These are phyloP conservation scores for Eurosta solidaginis DNA, from an alignment of 1,140 invertebrate genomes.

Conservation along the genomic window DNA sequence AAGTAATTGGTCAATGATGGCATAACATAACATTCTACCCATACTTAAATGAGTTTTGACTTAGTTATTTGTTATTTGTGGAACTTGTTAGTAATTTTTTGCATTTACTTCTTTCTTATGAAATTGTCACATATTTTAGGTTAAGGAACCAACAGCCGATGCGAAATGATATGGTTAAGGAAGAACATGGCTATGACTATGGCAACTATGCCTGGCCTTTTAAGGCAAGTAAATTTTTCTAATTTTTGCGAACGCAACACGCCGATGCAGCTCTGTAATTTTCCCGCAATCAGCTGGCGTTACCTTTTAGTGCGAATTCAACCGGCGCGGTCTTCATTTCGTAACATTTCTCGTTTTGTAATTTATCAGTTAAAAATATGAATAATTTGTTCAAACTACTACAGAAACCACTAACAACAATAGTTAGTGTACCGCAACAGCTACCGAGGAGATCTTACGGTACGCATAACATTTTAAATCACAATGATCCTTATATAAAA, in stretches of 20 bases:
- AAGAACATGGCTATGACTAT: too few relatives aligned
- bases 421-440: neutral
- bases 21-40: too few relatives aligned
- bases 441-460: constrained; percentile 31
- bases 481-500: neutral
- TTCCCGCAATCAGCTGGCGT: neutral
- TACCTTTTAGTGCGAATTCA: neutral
- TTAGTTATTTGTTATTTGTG: too few relatives aligned
- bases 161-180: too few relatives aligned
- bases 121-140: too few relatives aligned
- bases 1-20: too few relatives aligned
- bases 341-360: neutral
- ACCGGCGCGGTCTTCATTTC: neutral
- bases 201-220: neutral
- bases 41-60: too few relatives aligned
- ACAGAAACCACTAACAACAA: neutral
- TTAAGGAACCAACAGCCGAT: too few relatives aligned
- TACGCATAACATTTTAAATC: neutral
- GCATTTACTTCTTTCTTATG: too few relatives aligned
- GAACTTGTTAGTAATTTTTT: too few relatives aligned
- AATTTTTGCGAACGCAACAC: neutral
- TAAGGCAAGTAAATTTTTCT: neutral
- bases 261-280: neutral
- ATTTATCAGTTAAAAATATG: constrained; percentile 30
- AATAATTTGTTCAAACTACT: constrained; percentile 30